These are phyloP conservation scores for Opisthograptis luteolata DNA, from an alignment of 2,888 invertebrate genomes.

Conservation along the genomic window DNA sequence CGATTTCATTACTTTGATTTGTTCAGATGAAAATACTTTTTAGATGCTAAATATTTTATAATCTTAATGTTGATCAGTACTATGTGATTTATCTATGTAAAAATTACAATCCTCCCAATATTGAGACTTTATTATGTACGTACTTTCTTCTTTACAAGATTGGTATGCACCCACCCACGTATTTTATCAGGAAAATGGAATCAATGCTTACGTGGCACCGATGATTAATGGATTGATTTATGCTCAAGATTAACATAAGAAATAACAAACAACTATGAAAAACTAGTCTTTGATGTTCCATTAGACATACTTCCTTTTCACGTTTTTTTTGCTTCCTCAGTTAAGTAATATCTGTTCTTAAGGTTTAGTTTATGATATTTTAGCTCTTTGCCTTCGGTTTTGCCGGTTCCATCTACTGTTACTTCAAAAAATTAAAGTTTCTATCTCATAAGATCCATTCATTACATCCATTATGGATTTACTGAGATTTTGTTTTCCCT, in stretches of 20 bases:
- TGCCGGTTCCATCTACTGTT: too few species aligned
- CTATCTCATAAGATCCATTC: too few species aligned
- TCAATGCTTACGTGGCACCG: conserved; percentile 46
- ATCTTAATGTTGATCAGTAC: too few species aligned
- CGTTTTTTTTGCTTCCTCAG: conserved; percentile 38
- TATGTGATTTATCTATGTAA: too few species aligned
- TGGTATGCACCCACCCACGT: conserved; percentile 22
- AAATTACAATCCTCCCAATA: too few species aligned
- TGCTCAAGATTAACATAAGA: conserved; percentile 39
- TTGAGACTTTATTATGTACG: background rate
- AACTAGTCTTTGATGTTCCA: conserved; percentile 42
- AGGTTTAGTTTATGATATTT: background rate
- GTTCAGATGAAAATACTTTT: too few species aligned
- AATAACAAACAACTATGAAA: conserved; percentile 39
- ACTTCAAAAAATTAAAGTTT: too few species aligned
- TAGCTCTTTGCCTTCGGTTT: too few species aligned
- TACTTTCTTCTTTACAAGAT: conserved; percentile 1
- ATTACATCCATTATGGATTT: too few species aligned
- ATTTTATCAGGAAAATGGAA: conserved; percentile 47
- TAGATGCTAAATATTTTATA: too few species aligned
- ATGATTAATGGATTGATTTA: conserved; percentile 62
- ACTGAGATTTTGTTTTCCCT: too few species aligned
- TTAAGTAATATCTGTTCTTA: background rate
- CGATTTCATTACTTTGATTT: too few species aligned
- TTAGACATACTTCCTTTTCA: conserved; percentile 42